phyloP scores from a whole-genome alignment of 2,888 invertebrate species.

The Leptinotarsa peninsularis region DNA sequence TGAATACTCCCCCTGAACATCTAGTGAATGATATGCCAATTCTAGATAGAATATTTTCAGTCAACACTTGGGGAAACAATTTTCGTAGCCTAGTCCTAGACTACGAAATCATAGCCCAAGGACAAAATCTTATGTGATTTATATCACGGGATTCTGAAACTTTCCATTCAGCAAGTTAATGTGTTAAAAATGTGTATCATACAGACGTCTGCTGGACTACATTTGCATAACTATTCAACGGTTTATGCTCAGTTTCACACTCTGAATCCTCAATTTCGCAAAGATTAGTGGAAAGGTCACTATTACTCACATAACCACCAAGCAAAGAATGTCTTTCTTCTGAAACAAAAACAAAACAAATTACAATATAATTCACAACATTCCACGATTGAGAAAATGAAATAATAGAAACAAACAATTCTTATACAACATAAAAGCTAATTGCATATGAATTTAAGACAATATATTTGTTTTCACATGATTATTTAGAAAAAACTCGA shows the following conservation, averaged over 20 bases:
- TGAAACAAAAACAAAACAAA: slow-evolving; percentile 54
- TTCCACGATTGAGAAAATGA: not conserved
- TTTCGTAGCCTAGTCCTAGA: not conserved
- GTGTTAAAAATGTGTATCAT: slow-evolving; percentile 53
- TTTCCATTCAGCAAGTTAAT: slow-evolving; percentile 1
- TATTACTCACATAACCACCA: slow-evolving; percentile 80
- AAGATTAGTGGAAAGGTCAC: slow-evolving; percentile 87
- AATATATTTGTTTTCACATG: too few relatives aligned
- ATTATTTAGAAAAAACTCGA: too few relatives aligned
- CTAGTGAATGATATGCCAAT: slow-evolving; percentile 17
- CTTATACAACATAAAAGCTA: too few relatives aligned
- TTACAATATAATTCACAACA: not conserved
- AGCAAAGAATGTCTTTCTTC: slow-evolving; percentile 82
- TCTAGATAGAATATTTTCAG: slow-evolving; percentile 16
- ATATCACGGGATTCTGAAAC: not conserved
- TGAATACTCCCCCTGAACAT: slow-evolving; percentile 7
- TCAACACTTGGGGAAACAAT: slow-evolving; percentile 1
- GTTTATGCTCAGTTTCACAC: slow-evolving; percentile 71
- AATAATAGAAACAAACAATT: not conserved
- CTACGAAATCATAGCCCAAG: not conserved
- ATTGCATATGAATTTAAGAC: too few relatives aligned
- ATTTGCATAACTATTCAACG: slow-evolving; percentile 62
- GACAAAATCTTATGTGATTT: not conserved
- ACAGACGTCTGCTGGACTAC: slow-evolving; percentile 66
- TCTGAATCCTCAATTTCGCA: slow-evolving; percentile 95